Evolutionary conservation across 2,888 invertebrate species (phyloP), one percentile per base, ranked within the genome.

Genomic region (Abscondita cerata): DNA sequence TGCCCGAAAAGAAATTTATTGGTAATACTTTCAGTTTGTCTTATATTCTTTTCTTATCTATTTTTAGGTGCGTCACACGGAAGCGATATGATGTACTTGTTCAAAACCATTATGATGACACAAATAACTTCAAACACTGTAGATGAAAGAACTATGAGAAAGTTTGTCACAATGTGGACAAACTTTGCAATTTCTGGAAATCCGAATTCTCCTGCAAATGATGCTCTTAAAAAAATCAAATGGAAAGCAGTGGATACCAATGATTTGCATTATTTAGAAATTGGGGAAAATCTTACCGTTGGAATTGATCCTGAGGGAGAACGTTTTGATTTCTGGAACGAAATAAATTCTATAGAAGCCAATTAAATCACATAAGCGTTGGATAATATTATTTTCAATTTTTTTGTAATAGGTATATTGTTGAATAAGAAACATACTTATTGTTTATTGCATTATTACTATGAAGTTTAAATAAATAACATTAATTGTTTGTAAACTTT

Each of bases 71-170:
- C 36, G 1, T 16, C 8, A 11, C 75, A 75, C 59, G 72, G 65
- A 20, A 75, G 75, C 62, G 75, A 76, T 4, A 51, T 75, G 12
- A 71, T 72, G 3, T 75, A 76, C 47, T 53, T 76, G 11, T 76
- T 75, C 60, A 70, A 70, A 55, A 67, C 56, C 41, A 34, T 52
- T 8, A 18, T 58, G 5, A 65, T 69, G 0, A 70, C 72, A 4
- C 31, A 44, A 40, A 64, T 71, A 9, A 62, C 62, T 0, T 53
- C 65, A 8, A 56, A 60, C 5, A 67, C 70, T 47, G 11, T 67
- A 3, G 72, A 73, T 67, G 68, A 69, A 8, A 66, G 60, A 25
- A 57, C 68, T 6, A 52, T 72, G 9, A 55, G 61, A 16, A 66
- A 71, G 33, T 64, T 76, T 52, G 66, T 67, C 1, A 74, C 68